Evolutionary conservation across 2,888 invertebrate genomes (phyloP).

Genomic region (Agriopis marginaria): DNA sequence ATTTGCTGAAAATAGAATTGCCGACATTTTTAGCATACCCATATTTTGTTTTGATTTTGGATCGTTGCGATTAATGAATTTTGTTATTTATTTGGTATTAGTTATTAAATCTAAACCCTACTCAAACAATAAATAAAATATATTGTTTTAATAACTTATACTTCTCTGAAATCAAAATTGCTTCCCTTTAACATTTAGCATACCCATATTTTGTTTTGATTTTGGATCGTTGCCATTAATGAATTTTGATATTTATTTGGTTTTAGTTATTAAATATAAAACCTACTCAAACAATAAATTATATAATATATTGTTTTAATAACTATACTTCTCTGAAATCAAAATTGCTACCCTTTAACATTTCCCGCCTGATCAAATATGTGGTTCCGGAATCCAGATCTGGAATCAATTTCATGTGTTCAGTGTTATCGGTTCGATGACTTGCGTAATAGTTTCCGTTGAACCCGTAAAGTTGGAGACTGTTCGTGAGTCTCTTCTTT

Average conservation of each 20-base stretch:
- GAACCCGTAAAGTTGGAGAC: not conserved
- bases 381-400: constrained; percentile 10
- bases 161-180: constrained; percentile 3
- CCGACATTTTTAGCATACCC: constrained; percentile 1
- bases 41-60: not conserved
- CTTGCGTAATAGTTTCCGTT: constrained; percentile 20
- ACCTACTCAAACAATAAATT: no score
- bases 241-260: not conserved
- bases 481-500: not conserved
- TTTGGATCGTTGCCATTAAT: not conserved
- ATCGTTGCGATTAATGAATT: not conserved
- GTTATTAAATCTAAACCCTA: not conserved
- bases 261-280: not conserved
- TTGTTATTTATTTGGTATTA: not conserved
- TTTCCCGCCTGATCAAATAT: constrained; percentile 6
- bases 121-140: not conserved
- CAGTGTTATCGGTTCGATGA: constrained; percentile 1
- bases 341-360: constrained; percentile 11
- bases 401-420: constrained; percentile 20
- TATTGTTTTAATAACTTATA: no score
- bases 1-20: constrained; percentile 2
- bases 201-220: not conserved
- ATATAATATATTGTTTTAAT: no score
- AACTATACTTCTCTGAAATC: not conserved
- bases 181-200: constrained; percentile 9